Evolutionary conservation across 2,113 vertebrate genomes (phyloP).

Genomic region (Gavialis gangeticus): DNA sequence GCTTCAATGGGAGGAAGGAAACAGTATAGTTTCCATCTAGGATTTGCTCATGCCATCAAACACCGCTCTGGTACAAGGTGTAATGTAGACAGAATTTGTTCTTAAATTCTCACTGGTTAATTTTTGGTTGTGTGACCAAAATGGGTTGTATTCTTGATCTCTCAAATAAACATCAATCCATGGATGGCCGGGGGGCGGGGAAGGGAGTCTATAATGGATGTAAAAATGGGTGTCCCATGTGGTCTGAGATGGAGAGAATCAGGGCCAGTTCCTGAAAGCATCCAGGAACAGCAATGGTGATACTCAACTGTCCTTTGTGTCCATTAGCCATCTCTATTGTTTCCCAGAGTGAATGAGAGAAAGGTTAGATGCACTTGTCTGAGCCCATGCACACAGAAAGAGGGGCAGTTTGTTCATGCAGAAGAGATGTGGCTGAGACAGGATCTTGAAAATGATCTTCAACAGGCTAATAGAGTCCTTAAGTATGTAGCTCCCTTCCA

Average conservation of each 20-base stretch:
- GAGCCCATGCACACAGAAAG: neutral
- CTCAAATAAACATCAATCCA: neutral
- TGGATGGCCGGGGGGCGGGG: neutral
- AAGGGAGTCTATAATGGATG: neutral
- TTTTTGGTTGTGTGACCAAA: neutral
- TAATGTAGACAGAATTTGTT: neutral
- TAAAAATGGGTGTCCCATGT: neutral
- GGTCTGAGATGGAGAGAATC: neutral
- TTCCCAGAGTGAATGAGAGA: neutral
- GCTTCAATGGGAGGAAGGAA: neutral
- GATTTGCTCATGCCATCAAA: neutral
- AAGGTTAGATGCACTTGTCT: neutral
- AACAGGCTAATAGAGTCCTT: neutral
- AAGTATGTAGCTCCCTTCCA: neutral
- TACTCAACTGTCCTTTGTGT: neutral
- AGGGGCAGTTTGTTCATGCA: rapidly evolving
- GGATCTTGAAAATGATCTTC: neutral
- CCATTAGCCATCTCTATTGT: neutral
- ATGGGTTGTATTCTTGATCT: neutral
- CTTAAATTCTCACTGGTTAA: neutral
- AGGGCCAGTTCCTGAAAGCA: neutral
- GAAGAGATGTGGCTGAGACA: rapidly evolving
- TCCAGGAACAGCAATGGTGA: neutral
- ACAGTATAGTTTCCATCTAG: neutral
- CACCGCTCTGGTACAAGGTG: neutral